Conservation (phyloP, 2,888 invertebrate species). For the Lasioglossum lativentre region DNA sequence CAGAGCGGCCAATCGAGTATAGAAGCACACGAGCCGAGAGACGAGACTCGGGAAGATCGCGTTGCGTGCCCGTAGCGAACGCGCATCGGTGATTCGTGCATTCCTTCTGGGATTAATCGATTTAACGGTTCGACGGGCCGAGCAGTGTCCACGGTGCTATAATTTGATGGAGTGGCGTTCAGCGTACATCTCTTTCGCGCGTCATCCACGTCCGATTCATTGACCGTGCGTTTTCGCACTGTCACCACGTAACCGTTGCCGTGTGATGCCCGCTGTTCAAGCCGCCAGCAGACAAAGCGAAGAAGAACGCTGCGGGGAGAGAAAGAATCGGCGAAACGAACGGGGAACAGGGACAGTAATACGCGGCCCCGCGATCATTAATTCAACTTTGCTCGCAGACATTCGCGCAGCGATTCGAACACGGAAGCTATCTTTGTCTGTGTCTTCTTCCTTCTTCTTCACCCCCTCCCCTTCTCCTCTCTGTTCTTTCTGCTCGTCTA, state of each 20-base stretch:
- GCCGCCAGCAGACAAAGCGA: slow-evolving; percentile 46
- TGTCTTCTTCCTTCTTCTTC: slow-evolving; percentile 16
- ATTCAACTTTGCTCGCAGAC: slow-evolving; percentile 78
- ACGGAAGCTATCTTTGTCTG: slow-evolving; percentile 74
- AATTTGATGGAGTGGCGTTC: slow-evolving; percentile 78
- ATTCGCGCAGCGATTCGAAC: slow-evolving; percentile 71
- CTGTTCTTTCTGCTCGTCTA: slow-evolving; percentile 7
- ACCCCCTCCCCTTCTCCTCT: background rate
- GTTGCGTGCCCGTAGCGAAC: slow-evolving; percentile 43
- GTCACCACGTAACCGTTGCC: slow-evolving; percentile 79
- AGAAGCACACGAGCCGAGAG: background rate
- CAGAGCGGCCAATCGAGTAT: slow-evolving; percentile 8
- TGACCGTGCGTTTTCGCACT: slow-evolving; percentile 78
- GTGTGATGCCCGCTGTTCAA: slow-evolving; percentile 62
- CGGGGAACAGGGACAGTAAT: slow-evolving; percentile 59
- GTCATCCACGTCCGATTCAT: slow-evolving; percentile 79
- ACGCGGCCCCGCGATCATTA: slow-evolving; percentile 72
- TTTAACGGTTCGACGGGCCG: slow-evolving; percentile 72
- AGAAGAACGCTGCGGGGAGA: slow-evolving; percentile 39
- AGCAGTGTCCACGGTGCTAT: slow-evolving; percentile 68
- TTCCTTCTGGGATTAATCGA: slow-evolving; percentile 73
- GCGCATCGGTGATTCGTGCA: slow-evolving; percentile 61
- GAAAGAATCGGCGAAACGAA: slow-evolving; percentile 33
- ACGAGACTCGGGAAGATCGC: background rate
- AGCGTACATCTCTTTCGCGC: slow-evolving; percentile 72